Evolutionary conservation across 2,113 vertebrate genomes (phyloP), one percentile per base, ranked within the genome.

Genomic region (Addax nasomaculatus): DNA sequence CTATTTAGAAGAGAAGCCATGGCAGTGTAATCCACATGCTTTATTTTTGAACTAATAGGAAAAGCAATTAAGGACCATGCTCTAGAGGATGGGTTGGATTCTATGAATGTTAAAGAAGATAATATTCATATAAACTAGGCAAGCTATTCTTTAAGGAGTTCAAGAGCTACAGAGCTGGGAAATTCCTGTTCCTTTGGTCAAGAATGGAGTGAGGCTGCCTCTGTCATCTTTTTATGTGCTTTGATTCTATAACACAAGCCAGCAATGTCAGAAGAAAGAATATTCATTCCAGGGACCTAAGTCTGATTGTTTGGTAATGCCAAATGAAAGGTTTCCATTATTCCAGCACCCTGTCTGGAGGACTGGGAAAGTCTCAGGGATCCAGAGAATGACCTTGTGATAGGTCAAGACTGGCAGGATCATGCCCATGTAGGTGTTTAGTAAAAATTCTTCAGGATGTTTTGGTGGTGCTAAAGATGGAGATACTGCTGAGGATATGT

Each of bases 1-100:
- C 94, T 97, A 97, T 95, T 96, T 97, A 94, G 79, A 97, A 79
- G 51, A 97, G 85, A 53, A 95, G 83, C 55, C 91, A 96, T 92
- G 39, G 84, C 64, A 89, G 90, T 91, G 39, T 89, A 83, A 64
- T 92, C 85, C 93, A 57, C 53, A 53, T 47, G 60, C 64, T 96
- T 96, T 97, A 90, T 94, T 98, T 95, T 88, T 89, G 33, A 97
- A 73, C 80, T 91, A 93, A 73, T 93, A 94, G 94, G 89, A 60
- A 92, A 97, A 95, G 85, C 60, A 93, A 93, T 95, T 76, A 93
- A 96, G 27, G 43, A 30, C 29, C 76, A 57, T 33, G 43, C 7
- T 96, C 14, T 73, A 87, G 53, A 95, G 45, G 13, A 86, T 85
- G 64, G 39, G 14, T 51, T 95, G 60, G 67, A n/a, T 49, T 93